Conservation (phyloP, 2,113 vertebrate genomes). For the Candoia aspera region DNA sequence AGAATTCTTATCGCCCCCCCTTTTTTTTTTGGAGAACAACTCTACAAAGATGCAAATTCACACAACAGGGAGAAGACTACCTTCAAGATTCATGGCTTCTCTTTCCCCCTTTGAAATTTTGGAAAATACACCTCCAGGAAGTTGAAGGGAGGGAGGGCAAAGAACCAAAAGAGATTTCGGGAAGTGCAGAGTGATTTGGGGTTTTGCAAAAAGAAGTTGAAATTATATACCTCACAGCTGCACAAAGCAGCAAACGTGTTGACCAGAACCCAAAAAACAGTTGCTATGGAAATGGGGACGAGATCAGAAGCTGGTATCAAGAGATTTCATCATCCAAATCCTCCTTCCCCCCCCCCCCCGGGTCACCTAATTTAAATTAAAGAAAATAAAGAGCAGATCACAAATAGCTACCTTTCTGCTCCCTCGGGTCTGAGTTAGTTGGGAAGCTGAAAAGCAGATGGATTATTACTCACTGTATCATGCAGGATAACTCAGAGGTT, state of each 20-base stretch:
- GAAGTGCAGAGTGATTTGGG: not conserved
- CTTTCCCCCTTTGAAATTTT: not conserved
- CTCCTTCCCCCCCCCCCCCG: not conserved
- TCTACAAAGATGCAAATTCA: not conserved
- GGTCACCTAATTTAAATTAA: not conserved
- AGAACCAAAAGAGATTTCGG: accelerated
- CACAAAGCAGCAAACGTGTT: accelerated
- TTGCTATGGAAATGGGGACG: not conserved
- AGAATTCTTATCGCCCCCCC: too few species aligned
- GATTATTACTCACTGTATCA: not conserved
- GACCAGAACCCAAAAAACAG: not conserved
- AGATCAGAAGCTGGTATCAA: not conserved
- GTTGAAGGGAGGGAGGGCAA: not conserved
- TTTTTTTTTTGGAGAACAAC: not conserved
- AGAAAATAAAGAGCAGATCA: not conserved
- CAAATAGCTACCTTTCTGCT: not conserved
- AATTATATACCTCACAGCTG: not conserved
- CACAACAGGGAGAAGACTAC: too few species aligned
- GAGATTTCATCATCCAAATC: accelerated
- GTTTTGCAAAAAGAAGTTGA: not conserved
- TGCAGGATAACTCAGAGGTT: not conserved
- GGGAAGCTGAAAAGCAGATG: not conserved
- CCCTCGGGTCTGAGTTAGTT: not conserved
- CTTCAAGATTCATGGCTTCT: not conserved
- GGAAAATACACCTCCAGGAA: not conserved